Percentiles rank a stretch among this genome's conserved stretches.
phyloP scores from a whole-genome alignment of 1,140 invertebrate species.

The Whitmania pigra region DNA sequence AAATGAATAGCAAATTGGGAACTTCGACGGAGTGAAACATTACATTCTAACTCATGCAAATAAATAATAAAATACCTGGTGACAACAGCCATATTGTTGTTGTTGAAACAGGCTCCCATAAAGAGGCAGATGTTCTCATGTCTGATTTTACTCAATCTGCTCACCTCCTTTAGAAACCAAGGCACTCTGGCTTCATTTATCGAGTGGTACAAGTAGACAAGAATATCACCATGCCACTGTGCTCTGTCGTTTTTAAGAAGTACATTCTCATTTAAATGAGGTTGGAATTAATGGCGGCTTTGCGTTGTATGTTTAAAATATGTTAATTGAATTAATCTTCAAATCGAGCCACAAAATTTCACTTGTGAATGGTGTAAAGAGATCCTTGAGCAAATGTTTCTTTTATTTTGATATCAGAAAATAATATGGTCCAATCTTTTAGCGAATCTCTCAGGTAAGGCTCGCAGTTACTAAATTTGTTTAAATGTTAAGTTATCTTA shows the following conservation, averaged over 20 bases:
- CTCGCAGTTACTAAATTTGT: constrained; percentile 7
- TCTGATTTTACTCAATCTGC: constrained; percentile 41
- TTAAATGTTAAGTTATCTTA: background rate
- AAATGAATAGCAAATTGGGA: too few species aligned
- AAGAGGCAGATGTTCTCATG: constrained; percentile 47
- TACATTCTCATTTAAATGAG: too few species aligned
- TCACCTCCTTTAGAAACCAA: constrained; percentile 40
- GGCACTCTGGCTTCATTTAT: constrained; percentile 30
- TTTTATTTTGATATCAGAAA: constrained; percentile 36
- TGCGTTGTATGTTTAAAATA: too few species aligned
- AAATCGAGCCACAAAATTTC: too few species aligned
- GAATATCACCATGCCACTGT: constrained; percentile 46
- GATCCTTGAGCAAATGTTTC: constrained; percentile 35
- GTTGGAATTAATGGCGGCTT: too few species aligned
- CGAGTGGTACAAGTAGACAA: constrained; percentile 32
- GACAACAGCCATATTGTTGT: constrained; percentile 40
- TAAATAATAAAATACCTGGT: constrained; percentile 33
- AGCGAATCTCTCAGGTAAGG: constrained; percentile 24
- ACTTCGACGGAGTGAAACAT: too few species aligned
- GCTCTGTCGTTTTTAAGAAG: constrained; percentile 33
- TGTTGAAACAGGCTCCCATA: constrained; percentile 45
- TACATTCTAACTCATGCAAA: too few species aligned
- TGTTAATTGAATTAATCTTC: too few species aligned
- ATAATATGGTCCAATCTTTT: constrained; percentile 41
- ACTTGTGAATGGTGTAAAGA: background rate